Evolutionary conservation across 2,113 vertebrate genomes (phyloP).

Genomic region (Erpornis zantholeuca): DNA sequence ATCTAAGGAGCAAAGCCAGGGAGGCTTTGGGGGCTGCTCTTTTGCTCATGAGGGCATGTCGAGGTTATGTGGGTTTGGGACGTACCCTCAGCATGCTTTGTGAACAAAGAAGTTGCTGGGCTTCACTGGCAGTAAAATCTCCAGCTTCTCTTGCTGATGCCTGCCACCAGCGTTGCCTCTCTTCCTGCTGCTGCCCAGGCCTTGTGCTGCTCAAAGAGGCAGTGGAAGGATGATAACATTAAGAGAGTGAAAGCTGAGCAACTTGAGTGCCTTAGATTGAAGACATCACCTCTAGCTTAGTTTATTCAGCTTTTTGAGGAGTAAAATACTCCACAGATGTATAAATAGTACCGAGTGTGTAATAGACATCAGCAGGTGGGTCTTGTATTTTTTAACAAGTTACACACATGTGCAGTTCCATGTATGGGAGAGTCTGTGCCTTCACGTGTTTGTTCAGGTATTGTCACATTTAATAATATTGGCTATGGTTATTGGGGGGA

Average conservation of each 20-base stretch:
- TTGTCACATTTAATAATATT: not conserved
- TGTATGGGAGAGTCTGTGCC: not conserved
- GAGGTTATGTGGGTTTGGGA: not conserved
- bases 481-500: not conserved
- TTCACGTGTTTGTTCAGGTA: not conserved
- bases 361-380: not conserved
- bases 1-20: not conserved
- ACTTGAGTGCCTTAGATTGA: not conserved
- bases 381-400: not conserved
- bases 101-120: not conserved
- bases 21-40: not conserved
- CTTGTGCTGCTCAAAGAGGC: not conserved
- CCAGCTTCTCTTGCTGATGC: not conserved
- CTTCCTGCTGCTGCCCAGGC: not conserved
- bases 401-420: not conserved
- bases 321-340: not conserved
- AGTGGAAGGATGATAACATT: not conserved
- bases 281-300: not conserved
- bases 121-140: not conserved
- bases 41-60: not conserved
- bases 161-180: not conserved
- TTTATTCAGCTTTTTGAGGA: not conserved
- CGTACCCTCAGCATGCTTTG: not conserved
- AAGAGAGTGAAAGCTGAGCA: not conserved
- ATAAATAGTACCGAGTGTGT: not conserved